These are phyloP conservation scores for Aproaerema taeniolella DNA, from an alignment of 2,888 invertebrate genomes.

Conservation along the genomic window DNA sequence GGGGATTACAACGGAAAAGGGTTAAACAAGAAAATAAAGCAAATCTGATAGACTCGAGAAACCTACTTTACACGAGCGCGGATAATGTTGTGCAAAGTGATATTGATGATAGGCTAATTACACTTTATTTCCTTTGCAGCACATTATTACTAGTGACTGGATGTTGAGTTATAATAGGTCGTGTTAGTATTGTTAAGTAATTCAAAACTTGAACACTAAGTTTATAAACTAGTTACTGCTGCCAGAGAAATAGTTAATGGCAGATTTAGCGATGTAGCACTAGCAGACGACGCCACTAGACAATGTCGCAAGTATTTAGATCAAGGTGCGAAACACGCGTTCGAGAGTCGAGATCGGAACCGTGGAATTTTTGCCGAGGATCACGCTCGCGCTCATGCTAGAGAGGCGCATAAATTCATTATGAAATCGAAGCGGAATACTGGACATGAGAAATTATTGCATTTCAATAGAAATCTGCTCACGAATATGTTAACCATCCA, in stretches of 20 bases:
- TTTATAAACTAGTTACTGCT: no score
- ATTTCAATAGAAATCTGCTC: slow-evolving; percentile 15
- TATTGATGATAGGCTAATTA: slow-evolving; percentile 8
- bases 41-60: slow-evolving; percentile 17
- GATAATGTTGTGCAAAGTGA: slow-evolving; percentile 4
- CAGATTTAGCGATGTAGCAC: slow-evolving; percentile 37
- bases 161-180: no score
- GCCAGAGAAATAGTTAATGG: slow-evolving; percentile 4
- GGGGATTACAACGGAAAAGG: slow-evolving; percentile 29
- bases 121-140: background rate
- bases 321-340: slow-evolving; percentile 74
- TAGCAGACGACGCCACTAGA: slow-evolving; percentile 57
- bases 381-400: slow-evolving; percentile 50
- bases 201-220: no score
- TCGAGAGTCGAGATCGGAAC: slow-evolving; percentile 67
- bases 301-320: slow-evolving; percentile 76
- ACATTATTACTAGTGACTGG: no score
- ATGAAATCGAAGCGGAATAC: slow-evolving; percentile 47
- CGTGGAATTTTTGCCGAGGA: slow-evolving; percentile 67
- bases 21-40: slow-evolving; percentile 28
- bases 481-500: slow-evolving; percentile 5
- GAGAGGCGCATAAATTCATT: slow-evolving; percentile 52
- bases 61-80: slow-evolving; percentile 3
- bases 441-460: slow-evolving; percentile 27
- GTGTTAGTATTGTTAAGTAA: no score